Evolutionary conservation across 2,797 vertebrate species (phyloP).

Genomic region (Chloroceryle amazona): DNA sequence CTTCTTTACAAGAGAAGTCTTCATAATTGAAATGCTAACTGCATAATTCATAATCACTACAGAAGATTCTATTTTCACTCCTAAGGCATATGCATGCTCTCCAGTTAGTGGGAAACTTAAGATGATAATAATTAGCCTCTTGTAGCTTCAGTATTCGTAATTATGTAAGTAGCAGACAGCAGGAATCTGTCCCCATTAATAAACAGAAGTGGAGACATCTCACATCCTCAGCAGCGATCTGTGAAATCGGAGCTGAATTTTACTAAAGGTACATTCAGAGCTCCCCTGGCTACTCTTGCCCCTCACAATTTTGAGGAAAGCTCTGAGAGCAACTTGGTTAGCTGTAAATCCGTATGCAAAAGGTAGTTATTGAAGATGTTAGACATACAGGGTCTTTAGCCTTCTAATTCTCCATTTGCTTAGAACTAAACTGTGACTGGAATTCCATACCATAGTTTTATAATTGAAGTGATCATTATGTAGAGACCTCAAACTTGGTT

Average conservation of each 20-base stretch:
- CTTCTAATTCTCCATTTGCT: background rate
- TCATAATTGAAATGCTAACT: background rate
- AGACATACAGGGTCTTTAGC: rapidly evolving
- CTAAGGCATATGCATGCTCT: background rate
- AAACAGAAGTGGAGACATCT: background rate
- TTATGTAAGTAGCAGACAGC: background rate
- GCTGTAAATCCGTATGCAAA: constrained; percentile 25
- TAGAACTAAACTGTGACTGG: background rate
- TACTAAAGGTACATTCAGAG: background rate
- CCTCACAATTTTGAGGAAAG: background rate
- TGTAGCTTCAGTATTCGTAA: background rate
- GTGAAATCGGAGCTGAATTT: background rate
- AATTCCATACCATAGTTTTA: background rate
- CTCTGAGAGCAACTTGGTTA: background rate
- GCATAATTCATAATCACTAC: background rate
- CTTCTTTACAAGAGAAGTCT: background rate
- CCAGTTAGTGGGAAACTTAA: background rate
- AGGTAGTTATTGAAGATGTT: background rate
- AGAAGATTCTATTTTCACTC: background rate
- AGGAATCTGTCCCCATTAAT: background rate
- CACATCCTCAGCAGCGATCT: background rate
- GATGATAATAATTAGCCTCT: background rate
- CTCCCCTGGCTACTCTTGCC: background rate
- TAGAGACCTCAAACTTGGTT: background rate
- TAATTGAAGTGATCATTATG: background rate